These are phyloP conservation scores for Polypterus bichir DNA, from an alignment of 2,113 vertebrate genomes.

Conservation along the genomic window DNA sequence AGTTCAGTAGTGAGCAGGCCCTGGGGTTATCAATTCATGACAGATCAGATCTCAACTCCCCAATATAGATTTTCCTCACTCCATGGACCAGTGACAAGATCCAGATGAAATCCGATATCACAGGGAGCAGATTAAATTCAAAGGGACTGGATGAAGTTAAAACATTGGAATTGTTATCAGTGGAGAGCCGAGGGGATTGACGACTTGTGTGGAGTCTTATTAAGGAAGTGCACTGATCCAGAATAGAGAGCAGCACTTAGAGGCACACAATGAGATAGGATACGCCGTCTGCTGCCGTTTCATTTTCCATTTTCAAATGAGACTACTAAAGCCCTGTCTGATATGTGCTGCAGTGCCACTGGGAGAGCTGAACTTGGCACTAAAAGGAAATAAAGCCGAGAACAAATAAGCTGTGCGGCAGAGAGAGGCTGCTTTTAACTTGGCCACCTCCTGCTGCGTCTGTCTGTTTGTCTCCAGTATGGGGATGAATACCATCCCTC, in stretches of 20 bases:
- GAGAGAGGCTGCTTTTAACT: too few relatives aligned
- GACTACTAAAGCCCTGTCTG: not conserved
- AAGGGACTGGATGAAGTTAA: slow-evolving; percentile 4
- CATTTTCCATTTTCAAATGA: slow-evolving; percentile 7
- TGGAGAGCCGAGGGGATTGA: not conserved
- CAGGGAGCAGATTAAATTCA: slow-evolving; percentile 3
- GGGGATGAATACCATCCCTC: too few relatives aligned
- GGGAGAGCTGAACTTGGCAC: not conserved
- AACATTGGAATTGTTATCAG: slow-evolving; percentile 6
- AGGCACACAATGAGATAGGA: not conserved
- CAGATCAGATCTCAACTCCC: slow-evolving; percentile 2
- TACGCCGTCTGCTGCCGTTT: not conserved
- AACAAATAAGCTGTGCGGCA: not conserved
- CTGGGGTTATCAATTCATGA: not conserved
- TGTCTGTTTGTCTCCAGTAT: too few relatives aligned
- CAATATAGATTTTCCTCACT: slow-evolving; percentile 5
- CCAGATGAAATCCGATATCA: slow-evolving; percentile 2
- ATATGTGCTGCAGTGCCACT: not conserved
- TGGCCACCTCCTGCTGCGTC: too few relatives aligned
- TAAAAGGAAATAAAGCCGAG: slow-evolving; percentile 1
- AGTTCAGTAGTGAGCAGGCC: too few relatives aligned
- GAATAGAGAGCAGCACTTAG: slow-evolving; percentile 4
- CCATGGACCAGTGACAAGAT: not conserved
- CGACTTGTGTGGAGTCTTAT: slow-evolving; percentile 5
- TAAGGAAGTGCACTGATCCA: slow-evolving; percentile 5